phyloP scores from a whole-genome alignment of 2,888 invertebrate species.

The Nasonia oneida region DNA sequence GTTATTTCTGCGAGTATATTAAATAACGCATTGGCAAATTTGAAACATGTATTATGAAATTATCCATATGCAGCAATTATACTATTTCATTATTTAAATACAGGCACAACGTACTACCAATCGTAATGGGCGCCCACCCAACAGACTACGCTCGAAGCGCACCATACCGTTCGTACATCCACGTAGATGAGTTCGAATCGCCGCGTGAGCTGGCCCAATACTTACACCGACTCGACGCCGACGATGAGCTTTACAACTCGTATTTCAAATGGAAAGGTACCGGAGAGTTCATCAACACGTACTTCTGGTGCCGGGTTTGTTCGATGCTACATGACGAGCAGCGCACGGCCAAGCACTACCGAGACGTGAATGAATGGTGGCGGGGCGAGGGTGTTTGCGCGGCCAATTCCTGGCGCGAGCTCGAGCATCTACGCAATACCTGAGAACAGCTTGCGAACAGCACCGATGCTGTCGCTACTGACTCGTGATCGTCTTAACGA shows the following conservation, averaged over 20 bases:
- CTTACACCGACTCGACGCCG: constrained; percentile 89
- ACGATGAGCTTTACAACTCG: constrained; percentile 95
- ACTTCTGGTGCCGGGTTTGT: constrained; percentile 95
- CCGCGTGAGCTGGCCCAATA: constrained; percentile 93
- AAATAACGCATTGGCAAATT: too few species aligned
- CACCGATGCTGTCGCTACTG: constrained; percentile 7
- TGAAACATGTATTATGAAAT: not conserved
- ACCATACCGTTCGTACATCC: constrained; percentile 95
- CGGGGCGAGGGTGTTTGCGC: constrained; percentile 90
- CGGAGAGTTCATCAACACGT: constrained; percentile 97
- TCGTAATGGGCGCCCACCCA: constrained; percentile 97
- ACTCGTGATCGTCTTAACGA: not conserved
- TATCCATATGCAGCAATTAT: constrained; percentile 7
- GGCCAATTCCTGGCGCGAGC: constrained; percentile 85
- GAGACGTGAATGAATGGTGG: constrained; percentile 97
- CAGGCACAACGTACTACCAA: constrained; percentile 92
- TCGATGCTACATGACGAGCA: constrained; percentile 89
- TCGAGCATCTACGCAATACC: constrained; percentile 65
- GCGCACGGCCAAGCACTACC: constrained; percentile 83
- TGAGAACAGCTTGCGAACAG: constrained; percentile 49
- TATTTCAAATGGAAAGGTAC: constrained; percentile 97
- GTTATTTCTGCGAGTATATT: too few species aligned
- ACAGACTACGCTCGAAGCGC: constrained; percentile 94
- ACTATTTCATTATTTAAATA: not conserved
- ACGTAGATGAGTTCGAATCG: constrained; percentile 96